phyloP scores from a whole-genome alignment of 1,140 invertebrate genomes.

The Oppia nitens region DNA sequence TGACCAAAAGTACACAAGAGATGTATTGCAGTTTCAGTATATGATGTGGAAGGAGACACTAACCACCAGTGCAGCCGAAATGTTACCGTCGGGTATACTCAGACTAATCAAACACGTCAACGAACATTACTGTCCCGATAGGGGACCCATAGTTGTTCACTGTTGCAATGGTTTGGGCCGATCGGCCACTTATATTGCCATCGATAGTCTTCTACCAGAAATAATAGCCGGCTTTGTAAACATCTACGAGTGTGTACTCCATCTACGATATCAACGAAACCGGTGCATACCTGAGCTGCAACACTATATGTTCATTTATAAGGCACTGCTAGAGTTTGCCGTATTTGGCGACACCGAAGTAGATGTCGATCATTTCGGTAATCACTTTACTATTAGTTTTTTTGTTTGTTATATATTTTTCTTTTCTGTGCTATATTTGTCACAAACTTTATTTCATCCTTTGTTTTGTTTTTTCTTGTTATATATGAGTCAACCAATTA shows the following conservation, averaged over 20 bases:
- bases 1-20: slow-evolving; percentile 28
- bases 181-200: slow-evolving; percentile 92
- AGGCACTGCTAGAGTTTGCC: slow-evolving; percentile 75
- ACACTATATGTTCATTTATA: slow-evolving; percentile 95
- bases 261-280: slow-evolving; percentile 58
- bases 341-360: slow-evolving; percentile 88
- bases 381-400: no score
- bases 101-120: slow-evolving; percentile 76
- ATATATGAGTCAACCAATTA: no score
- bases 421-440: no score
- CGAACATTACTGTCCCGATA: slow-evolving; percentile 61
- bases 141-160: slow-evolving; percentile 52
- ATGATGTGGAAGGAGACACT: slow-evolving; percentile 80
- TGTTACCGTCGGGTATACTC: slow-evolving; percentile 71
- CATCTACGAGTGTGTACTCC: slow-evolving; percentile 57
- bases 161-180: slow-evolving; percentile 54
- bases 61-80: slow-evolving; percentile 60
- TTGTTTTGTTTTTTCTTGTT: no score
- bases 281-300: slow-evolving; percentile 86
- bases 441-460: no score
- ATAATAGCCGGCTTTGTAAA: slow-evolving; percentile 48
- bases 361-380: slow-evolving; percentile 46
- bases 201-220: slow-evolving; percentile 58
- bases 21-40: slow-evolving; percentile 81
- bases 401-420: no score